Conservation (phyloP, 1,140 invertebrate species). For the Neodiprion fabricii region DNA sequence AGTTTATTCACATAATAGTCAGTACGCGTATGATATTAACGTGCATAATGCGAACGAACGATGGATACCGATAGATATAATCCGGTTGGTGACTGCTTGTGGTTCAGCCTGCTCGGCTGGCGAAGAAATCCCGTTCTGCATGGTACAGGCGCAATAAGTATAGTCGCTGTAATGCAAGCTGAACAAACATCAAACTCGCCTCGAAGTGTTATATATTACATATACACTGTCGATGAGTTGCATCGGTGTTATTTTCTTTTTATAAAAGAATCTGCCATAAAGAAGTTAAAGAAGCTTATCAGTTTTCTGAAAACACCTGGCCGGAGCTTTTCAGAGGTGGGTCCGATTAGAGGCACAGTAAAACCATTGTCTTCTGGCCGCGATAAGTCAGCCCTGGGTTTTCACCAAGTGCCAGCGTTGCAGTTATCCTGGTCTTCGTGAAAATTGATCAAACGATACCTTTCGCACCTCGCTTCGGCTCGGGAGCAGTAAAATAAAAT, state of each 20-base stretch:
- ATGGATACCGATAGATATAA: no score
- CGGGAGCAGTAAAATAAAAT: background rate
- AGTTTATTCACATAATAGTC: no score
- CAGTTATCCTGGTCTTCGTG: background rate
- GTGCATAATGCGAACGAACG: no score
- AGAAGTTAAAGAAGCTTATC: background rate
- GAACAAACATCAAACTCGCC: background rate
- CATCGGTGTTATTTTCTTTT: background rate
- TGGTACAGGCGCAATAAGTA: background rate
- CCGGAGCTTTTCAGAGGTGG: background rate
- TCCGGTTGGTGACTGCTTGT: no score
- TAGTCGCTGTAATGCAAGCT: background rate
- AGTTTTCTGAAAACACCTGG: background rate
- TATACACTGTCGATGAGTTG: background rate
- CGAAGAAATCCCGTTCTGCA: background rate
- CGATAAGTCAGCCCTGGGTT: conserved; percentile 1
- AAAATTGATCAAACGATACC: background rate
- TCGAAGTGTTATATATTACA: no score
- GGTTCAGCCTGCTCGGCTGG: no score
- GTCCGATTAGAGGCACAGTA: background rate
- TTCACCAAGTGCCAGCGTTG: background rate
- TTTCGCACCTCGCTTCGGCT: background rate
- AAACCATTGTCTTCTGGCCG: conserved; percentile 1
- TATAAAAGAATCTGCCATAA: background rate
- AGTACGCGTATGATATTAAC: no score